Percentiles rank a stretch among this genome's conserved stretches.
Evolutionary conservation across 2,113 vertebrate species (phyloP).

Genomic region (Motacilla alba): DNA sequence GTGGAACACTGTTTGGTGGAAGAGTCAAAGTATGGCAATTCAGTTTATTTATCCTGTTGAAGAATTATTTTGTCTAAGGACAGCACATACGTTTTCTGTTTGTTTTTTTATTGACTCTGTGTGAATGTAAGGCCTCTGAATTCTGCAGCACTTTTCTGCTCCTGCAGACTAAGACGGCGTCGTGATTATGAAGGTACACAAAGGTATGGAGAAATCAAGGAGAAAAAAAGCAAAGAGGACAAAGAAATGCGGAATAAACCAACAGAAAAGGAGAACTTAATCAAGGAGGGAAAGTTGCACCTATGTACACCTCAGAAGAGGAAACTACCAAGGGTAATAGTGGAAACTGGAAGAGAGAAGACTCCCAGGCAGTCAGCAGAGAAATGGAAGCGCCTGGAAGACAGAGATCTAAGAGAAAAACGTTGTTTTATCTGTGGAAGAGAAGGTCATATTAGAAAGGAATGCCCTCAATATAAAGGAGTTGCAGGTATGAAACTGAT

Average conservation of each 20-base stretch:
- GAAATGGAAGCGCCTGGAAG: constrained; percentile 82
- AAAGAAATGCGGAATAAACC: constrained; percentile 65
- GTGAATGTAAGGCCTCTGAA: not conserved
- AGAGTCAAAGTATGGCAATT: not conserved
- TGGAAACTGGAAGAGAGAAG: constrained; percentile 73
- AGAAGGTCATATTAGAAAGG: constrained; percentile 88
- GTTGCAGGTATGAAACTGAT: constrained; percentile 74
- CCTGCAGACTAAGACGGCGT: constrained; percentile 73
- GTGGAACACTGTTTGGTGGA: not conserved
- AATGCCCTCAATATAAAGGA: constrained; percentile 85
- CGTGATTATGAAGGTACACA: constrained; percentile 75
- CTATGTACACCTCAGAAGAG: constrained; percentile 44
- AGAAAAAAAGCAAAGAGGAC: constrained; percentile 74
- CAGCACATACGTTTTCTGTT: not conserved
- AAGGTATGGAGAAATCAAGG: constrained; percentile 70
- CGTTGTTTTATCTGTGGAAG: constrained; percentile 90
- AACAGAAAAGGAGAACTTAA: constrained; percentile 54
- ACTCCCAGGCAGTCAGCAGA: constrained; percentile 71
- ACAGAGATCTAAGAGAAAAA: constrained; percentile 77
- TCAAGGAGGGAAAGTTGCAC: constrained; percentile 61
- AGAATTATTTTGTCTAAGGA: not conserved
- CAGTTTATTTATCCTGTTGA: not conserved
- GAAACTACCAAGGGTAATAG: constrained; percentile 3
- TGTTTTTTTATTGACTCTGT: not conserved
- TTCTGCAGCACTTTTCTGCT: not conserved